Evolutionary conservation across 2,113 vertebrate genomes (phyloP).

Genomic region (Progne subis): DNA sequence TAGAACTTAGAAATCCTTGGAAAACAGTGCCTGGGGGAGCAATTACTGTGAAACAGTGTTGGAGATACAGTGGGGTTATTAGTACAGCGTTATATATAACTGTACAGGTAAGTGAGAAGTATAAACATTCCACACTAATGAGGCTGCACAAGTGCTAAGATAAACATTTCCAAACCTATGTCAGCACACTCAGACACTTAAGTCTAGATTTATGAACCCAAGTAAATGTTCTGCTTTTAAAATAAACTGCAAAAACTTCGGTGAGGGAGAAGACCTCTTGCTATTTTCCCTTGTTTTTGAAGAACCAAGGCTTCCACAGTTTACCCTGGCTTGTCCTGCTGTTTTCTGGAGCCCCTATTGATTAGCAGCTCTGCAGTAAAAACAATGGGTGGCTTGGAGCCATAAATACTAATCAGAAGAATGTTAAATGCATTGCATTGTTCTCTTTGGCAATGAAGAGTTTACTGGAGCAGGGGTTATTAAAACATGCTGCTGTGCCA

Average conservation of each 20-base stretch:
- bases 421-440: slow-evolving; percentile 26
- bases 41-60: not conserved
- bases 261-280: not conserved
- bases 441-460: not conserved
- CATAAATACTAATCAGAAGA: slow-evolving; percentile 39
- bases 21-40: not conserved
- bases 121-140: slow-evolving; percentile 11
- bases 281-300: not conserved
- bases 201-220: not conserved
- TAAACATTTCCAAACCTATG: not conserved
- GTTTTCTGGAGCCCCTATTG: not conserved
- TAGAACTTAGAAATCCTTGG: not conserved
- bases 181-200: not conserved
- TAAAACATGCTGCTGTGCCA: slow-evolving; percentile 5
- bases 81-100: not conserved
- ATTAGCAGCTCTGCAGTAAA: not conserved
- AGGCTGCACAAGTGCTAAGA: slow-evolving; percentile 1
- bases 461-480: not conserved
- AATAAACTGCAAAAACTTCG: not conserved
- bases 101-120: not conserved
- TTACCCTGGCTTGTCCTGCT: not conserved
- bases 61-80: not conserved
- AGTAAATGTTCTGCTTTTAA: not conserved
- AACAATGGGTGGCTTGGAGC: slow-evolving; percentile 37
- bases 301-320: not conserved